Evolutionary conservation across 2,797 vertebrate species (phyloP), one percentile per base, ranked within the genome.

Genomic region (Propithecus perrieri): DNA sequence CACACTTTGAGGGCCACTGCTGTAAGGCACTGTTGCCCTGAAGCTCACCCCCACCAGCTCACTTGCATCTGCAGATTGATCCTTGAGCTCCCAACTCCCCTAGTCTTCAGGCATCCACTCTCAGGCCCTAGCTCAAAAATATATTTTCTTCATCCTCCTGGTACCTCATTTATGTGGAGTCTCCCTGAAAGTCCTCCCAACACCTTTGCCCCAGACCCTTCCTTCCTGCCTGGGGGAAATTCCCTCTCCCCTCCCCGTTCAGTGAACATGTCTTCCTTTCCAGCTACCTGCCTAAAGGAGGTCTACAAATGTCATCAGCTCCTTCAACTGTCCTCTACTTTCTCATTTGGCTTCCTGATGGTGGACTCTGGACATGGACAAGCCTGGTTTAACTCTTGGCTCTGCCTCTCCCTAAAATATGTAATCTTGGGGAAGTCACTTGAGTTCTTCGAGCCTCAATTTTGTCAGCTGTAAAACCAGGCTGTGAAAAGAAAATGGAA

Each of bases 401-500:
- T 96, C 18, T 80, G 33, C 50, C 59, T 91, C 43, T 69, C 20
- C 38, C 33, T 90, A 41, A 95, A 94, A 59, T 63, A 12, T 63
- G 33, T 80, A 48, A 87, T 84, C 30, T 65, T 91, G 24, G 41
- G 43, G 33, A 94, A 91, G 18, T 80, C n/a, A 59, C 17, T 48
- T 74, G 80, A 78, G 48, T 76, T 85, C 38, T 69, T 28, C 5
- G 8, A 89, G 43, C 12, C 41, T 87, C 33, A 53, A 15, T 91
- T 78, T 71, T 89, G 26, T 81, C 53, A 89, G 81, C 13, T 81
- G 35, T 46, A 96, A 90, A 69, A 80, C 59, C 7, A 67, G 11
- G 6, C 28, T 93, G 50, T 67, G 30, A 88, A 90, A 94, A 93
- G 59, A 59, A 92, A 97, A 83, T 61, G 26, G 28, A 91, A 88